Evolutionary conservation across 2,888 invertebrate species (phyloP), one percentile per base, ranked within the genome.

Genomic region (Drosophila kuntzei): DNA sequence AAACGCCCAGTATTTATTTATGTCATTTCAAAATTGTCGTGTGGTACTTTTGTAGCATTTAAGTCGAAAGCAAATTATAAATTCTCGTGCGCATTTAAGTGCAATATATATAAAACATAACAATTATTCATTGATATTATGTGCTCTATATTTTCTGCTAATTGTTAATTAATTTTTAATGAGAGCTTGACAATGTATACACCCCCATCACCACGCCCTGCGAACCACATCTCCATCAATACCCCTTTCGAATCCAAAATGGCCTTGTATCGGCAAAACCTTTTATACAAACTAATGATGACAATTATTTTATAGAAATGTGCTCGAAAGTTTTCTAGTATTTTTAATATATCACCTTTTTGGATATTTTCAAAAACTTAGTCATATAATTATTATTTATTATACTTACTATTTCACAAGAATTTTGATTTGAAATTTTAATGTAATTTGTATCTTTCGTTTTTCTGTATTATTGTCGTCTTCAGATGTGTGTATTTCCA

Each of bases 121-220:
- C 55, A 66, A 67, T 47, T 51, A 55, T 43, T 53, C 9, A 82
- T 67, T 69, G 62, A 82, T 80, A 86, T 75, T 76, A 71, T 68
- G 51, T 72, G 61, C 79, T 69, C 73, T 53, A 64, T 68, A 66
- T 46, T 70, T 76, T 64, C 20, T 54, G 67, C 68, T 64, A 77
- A 78, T 85, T 83, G 83, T 83, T 83, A 88, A 88, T 88, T 83
- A 88, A 88, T 83, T 88, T 83, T 77, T 79, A 83, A 79, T 76
- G 58, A 86, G 66, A 82, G 59, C 83, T 82, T 82, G 79, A 79
- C 73, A 79, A 76, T 69, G 79, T 78, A 76, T 76, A 72, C 78
- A 69, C 51, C 46, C 34, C 16, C 41, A 14, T 6, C 11, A 12
- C 27, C 18, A 9, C 3, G 18, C 6, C 1, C 8, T 16, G 39